Base-by-base conservation (phyloP, 37 sponge, comb jelly and placozoan species). In the Beroe forskalii region DNA sequence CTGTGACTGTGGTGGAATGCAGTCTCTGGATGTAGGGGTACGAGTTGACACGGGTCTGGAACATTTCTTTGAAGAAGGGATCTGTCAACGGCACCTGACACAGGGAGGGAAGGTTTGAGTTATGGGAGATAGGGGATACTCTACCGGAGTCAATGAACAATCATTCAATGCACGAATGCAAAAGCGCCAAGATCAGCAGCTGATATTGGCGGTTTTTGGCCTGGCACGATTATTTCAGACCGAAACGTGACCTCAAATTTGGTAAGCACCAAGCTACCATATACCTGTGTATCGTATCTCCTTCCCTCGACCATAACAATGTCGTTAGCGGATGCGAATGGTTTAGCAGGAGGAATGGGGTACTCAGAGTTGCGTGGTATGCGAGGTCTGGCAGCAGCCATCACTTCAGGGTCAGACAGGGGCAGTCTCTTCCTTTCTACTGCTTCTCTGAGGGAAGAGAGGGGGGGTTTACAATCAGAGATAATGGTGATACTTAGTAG, bases 41-140 rank as follows among this genome's bases (percentile, higher is more conserved):
- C 8, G 75, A 36, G 75, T 72, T 72, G 12, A 72, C 75, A 19
- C 75, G 3, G 22, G 75, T 72, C 39, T 72, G 75, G 75, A 72
- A 72, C 75, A 72, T 72, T 20, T 72, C 75, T 37, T 72, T 72
- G 39, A 72, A 72, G 75, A 72, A 72, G 4, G 75, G 75, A 72
- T 72, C 75, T 37, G 75, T 72, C 75, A 72, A 39, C 3, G 75
- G 75, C 39, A 72, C 75, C 75, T 72, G 75, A 25, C 60, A 55
- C 9, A 19, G 60, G 60, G 17, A 19, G 9, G 17, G 9, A 55
- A 55, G 17, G 60, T 55, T 55, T 19, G 60, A 55, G n/a, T n/a
- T n/a, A n/a, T n/a, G n/a, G n/a, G n/a, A n/a, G n/a, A n/a, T n/a
- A n/a, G n/a, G n/a, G n/a, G n/a, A n/a, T n/a, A n/a, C n/a, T n/a